Base-by-base conservation (phyloP, 2,113 vertebrate species). In the Saccopteryx leptura region DNA sequence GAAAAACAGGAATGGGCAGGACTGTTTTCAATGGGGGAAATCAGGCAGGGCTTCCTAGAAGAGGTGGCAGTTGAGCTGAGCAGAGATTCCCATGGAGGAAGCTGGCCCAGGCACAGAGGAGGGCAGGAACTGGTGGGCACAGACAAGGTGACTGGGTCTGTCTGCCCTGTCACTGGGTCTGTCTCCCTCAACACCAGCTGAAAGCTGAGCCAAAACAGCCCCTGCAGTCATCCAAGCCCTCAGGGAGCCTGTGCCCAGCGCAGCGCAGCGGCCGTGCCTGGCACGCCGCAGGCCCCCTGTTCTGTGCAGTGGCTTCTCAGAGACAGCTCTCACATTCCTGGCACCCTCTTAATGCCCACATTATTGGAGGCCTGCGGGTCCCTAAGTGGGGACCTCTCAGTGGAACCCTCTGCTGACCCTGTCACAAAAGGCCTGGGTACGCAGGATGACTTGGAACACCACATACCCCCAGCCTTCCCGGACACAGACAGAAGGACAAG, bases 21-120 rank as follows among this genome's bases (percentile, higher is more conserved):
- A 28, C 65, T 48, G 4, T 31, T 65, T 72, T 72, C 61, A 78
- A 21, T 39, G 9, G 56, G 56, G 56, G 94, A 46, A 87, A 17
- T 65, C 80, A 54, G 26, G 10, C 65, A 93, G 89, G 71, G 61
- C 91, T 88, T 95, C 91, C 72, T 91, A 7, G 65, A 90, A 65
- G 76, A 89, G 56, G 66, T 46, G 58, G 46, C n/a, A 56, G 33
- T 26, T 18, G 54, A 72, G 65, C 65, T 54, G 26, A 75, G 50
- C 78, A 39, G 81, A 81, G 60, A 9, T 4, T 39, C 63, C 52
- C 46, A 71, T 28, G 69, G 74, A 85, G 21, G 58, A 79, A 69
- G 54, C 72, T 50, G 78, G 48, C 66, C 46, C 3, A 10, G 68
- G 46, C 39, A 50, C 61, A 63, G 79, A 88, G 65, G 61, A 79